Evolutionary conservation across 2,113 vertebrate species (phyloP).

Genomic region (Heterochromis multidens): DNA sequence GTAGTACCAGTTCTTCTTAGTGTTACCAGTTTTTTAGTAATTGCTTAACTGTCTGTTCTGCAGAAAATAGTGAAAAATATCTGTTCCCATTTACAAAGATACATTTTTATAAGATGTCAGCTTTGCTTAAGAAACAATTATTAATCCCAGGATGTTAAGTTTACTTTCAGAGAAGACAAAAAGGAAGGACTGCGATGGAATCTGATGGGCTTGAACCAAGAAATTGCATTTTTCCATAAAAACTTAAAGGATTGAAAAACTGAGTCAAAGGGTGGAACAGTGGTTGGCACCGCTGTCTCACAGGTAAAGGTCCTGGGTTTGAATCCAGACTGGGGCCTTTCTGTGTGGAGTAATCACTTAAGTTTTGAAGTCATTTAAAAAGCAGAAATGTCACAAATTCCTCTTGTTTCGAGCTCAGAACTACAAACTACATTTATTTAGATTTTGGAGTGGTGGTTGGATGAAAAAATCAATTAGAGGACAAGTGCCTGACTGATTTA

Average conservation of each 20-base stretch:
- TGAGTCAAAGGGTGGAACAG: background rate
- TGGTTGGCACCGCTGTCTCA: background rate
- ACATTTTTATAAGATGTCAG: background rate
- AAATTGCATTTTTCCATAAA: background rate
- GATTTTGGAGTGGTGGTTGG: rapidly evolving
- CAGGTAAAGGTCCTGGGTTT: background rate
- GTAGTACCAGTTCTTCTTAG: background rate
- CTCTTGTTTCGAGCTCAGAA: background rate
- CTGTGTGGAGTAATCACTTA: background rate
- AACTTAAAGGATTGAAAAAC: background rate
- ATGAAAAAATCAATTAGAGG: background rate
- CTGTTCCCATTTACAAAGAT: background rate
- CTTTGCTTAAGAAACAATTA: background rate
- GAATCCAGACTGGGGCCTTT: background rate
- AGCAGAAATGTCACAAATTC: too few species aligned
- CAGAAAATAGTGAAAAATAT: background rate
- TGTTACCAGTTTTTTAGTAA: background rate
- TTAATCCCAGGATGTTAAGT: background rate
- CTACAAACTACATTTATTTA: background rate
- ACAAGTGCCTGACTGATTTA: background rate
- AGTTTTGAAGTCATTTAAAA: too few species aligned
- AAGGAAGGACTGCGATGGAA: background rate
- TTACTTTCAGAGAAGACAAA: background rate
- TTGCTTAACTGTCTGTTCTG: background rate
- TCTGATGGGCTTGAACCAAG: background rate